A percentile compares a stretch with the other conserved stretches of the same genome.
phyloP scores from a whole-genome alignment of 2,113 vertebrate species.

The Platysteira castanea region DNA sequence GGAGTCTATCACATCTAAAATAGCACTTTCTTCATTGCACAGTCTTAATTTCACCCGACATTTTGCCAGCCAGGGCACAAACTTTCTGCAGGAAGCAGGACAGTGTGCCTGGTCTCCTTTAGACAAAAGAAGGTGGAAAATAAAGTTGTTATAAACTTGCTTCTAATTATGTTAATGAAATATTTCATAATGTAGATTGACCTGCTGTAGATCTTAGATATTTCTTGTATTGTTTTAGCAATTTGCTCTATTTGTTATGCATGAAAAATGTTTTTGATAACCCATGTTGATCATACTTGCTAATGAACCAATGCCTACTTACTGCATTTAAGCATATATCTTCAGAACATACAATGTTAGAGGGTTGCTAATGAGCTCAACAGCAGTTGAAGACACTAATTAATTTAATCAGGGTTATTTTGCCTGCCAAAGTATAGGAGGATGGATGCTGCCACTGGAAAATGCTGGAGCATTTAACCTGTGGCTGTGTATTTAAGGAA shows the following conservation, averaged over 20 bases:
- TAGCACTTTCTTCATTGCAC: background rate
- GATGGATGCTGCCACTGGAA: background rate
- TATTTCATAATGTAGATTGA: background rate
- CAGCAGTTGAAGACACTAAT: background rate
- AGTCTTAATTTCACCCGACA: constrained; percentile 53
- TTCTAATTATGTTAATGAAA: constrained; percentile 14
- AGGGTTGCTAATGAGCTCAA: background rate
- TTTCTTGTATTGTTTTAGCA: constrained; percentile 26
- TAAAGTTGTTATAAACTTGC: background rate
- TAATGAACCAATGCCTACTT: background rate
- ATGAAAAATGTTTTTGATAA: constrained; percentile 4
- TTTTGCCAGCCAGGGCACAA: background rate
- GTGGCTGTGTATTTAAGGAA: background rate
- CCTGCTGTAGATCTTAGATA: background rate
- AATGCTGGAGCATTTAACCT: background rate
- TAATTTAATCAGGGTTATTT: background rate
- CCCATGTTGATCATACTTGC: background rate
- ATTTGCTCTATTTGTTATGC: constrained; percentile 15
- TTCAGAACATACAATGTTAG: background rate
- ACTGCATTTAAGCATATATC: background rate
- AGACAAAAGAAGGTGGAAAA: background rate
- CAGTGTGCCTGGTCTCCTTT: background rate
- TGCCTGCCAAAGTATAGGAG: background rate
- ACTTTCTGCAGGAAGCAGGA: constrained; percentile 11
- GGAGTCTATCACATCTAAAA: constrained; percentile 10